Base-by-base conservation (phyloP, 2,113 vertebrate species). In the Aramus guarauna region DNA sequence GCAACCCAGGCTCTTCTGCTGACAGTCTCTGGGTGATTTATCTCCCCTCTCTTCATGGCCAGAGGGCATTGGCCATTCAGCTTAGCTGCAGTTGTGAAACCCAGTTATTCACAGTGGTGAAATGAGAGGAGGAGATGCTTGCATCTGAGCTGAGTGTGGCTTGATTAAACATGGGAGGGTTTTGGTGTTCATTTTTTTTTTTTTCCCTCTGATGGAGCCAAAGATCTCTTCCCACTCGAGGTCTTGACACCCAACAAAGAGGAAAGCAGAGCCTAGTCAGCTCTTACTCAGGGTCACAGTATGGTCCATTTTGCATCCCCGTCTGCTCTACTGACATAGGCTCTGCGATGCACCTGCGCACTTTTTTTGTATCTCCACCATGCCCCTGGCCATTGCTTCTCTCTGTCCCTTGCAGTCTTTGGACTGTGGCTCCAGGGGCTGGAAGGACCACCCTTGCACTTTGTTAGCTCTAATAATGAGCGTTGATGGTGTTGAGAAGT, bases 31-130 rank as follows among this genome's bases (percentile, higher is more conserved):
- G 67, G 5, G 39, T 94, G 92, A 95, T 84, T 90, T 93, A 86
- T 86, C 75, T 68, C 36, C 45, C 48, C 36, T 94, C 43, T 93
- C 94, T 92, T 91, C 48, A n/a, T 7, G 11, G 84, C 97, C 53
- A 72, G 83, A 80, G 69, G 95, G 66, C 66, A 91, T 85, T 91
- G 80, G 77, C 92, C 45, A 47, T 75, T 85, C 62, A 92, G 45
- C 64, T 39, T 89, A 59, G 13, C 45, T 94, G 56, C 10, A 13
- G 58, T 96, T 95, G 69, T 79, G 97, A 94, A 97, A 96, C 58
- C 5, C 34, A 29, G 52, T 86, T 93, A 81, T 64, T 94, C 85
- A 74, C 6, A 14, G 55, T 76, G 37, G 52, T 91, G 94, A 96
- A 94, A 78, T 41, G 69, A 90, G 69, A 93, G 62, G 77, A 95